Percentiles rank a stretch among this genome's conserved stretches.
phyloP scores from a whole-genome alignment of 2,113 vertebrate species.

The Holacanthus passer region DNA sequence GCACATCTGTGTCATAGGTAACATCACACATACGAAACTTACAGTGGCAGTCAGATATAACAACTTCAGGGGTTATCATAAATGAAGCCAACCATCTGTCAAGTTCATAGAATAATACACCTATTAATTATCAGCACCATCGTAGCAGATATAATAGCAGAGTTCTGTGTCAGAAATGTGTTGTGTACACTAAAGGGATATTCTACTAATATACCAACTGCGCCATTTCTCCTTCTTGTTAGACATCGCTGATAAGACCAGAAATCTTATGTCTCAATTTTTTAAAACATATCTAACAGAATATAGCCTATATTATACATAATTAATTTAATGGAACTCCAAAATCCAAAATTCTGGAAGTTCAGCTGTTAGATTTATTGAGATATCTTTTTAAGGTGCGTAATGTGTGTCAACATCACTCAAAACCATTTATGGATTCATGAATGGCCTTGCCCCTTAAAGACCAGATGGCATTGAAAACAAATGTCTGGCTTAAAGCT shows the following conservation, averaged over 20 bases:
- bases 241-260: constrained; percentile 33
- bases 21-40: constrained; percentile 59
- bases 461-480: constrained; percentile 65
- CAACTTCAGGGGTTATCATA: constrained; percentile 41
- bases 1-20: constrained; percentile 69
- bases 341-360: constrained; percentile 47
- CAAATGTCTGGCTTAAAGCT: constrained; percentile 70
- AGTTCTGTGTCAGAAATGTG: constrained; percentile 41
- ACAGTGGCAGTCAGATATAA: constrained; percentile 64
- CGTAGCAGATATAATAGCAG: constrained; percentile 24
- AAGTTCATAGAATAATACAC: constrained; percentile 48
- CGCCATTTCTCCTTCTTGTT: constrained; percentile 13
- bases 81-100: constrained; percentile 52
- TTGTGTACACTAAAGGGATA: constrained; percentile 52
- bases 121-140: constrained; percentile 28
- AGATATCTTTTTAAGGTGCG: constrained; percentile 67
- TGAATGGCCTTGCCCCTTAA: constrained; percentile 53
- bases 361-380: constrained; percentile 54
- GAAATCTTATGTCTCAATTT: constrained; percentile 48
- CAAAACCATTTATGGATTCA: constrained; percentile 56
- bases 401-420: constrained; percentile 64
- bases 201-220: constrained; percentile 39
- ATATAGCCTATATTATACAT: constrained; percentile 64
- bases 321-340: constrained; percentile 52
- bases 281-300: constrained; percentile 56